A percentile compares a stretch with the other conserved stretches of the same genome.
phyloP scores from a whole-genome alignment of 2,113 vertebrate species.

The Ursus arctos region DNA sequence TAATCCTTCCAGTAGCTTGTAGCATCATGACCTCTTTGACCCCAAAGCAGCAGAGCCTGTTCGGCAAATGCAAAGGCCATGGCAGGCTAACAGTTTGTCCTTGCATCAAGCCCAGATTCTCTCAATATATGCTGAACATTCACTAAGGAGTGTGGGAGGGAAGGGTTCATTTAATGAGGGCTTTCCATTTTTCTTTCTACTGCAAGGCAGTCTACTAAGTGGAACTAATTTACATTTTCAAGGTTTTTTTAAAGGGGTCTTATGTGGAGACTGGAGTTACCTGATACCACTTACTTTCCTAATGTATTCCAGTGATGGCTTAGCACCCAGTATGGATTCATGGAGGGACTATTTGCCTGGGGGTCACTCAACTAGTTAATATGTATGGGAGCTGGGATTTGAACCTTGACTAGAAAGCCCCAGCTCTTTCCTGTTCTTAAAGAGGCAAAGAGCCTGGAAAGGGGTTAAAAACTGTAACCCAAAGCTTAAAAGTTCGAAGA shows the following conservation, averaged over 20 bases:
- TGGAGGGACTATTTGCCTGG: neutral
- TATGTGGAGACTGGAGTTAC: neutral
- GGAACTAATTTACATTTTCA: neutral
- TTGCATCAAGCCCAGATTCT: neutral
- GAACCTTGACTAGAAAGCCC: neutral
- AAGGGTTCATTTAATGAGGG: neutral
- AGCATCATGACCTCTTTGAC: neutral
- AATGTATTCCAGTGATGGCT: neutral
- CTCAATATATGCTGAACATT: neutral
- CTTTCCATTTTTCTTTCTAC: conserved; percentile 5
- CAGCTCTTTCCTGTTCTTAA: neutral
- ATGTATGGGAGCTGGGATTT: neutral
- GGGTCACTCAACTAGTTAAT: neutral
- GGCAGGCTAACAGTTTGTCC: neutral
- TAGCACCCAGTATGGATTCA: neutral
- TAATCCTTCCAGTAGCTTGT: neutral
- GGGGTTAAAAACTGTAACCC: neutral
- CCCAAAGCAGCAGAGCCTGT: neutral
- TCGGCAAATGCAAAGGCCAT: neutral
- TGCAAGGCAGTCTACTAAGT: neutral
- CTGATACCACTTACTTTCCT: neutral
- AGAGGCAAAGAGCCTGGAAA: neutral
- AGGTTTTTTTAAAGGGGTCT: neutral
- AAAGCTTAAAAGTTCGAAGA: neutral
- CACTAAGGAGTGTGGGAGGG: neutral